These are phyloP conservation scores for Geotrupes spiniger DNA, from an alignment of 2,888 invertebrate genomes.

Conservation along the genomic window DNA sequence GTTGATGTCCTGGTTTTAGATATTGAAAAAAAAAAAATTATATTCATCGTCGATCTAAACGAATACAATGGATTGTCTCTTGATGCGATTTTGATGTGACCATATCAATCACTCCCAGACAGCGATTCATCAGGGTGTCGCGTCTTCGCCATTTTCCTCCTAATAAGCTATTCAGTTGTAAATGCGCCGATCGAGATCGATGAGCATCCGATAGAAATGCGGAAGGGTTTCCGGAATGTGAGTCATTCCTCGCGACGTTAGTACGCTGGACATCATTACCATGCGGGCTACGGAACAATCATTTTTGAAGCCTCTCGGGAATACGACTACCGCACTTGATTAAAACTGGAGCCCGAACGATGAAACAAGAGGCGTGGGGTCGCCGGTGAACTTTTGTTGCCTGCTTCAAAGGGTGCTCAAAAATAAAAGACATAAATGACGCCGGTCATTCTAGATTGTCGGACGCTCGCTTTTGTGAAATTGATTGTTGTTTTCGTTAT, in stretches of 20 bases:
- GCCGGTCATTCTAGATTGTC: conserved; percentile 44
- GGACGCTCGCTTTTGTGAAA: conserved; percentile 40
- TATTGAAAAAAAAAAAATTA: no score
- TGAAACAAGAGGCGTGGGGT: conserved; percentile 27
- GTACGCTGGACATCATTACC: conserved; percentile 20
- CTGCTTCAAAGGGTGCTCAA: conserved; percentile 44
- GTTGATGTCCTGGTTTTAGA: no score
- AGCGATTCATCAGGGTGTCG: conserved; percentile 44
- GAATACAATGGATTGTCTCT: conserved; percentile 24
- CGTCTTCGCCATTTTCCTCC: conserved; percentile 35
- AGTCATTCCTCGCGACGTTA: conserved; percentile 14
- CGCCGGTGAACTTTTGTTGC: conserved; percentile 12
- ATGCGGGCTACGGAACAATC: conserved; percentile 20
- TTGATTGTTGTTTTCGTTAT: conserved; percentile 50
- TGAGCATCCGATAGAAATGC: conserved; percentile 41
- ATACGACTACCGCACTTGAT: conserved; percentile 39
- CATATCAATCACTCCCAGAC: conserved; percentile 48
- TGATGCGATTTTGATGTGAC: conserved; percentile 47
- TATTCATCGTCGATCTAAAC: no score
- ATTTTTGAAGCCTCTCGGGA: conserved; percentile 20
- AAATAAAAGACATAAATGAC: conserved; percentile 48
- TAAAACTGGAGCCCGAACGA: conserved; percentile 40
- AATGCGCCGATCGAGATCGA: conserved; percentile 48
- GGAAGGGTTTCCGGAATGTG: conserved; percentile 39
- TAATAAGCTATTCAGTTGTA: conserved; percentile 51